Evolutionary conservation across 1,140 invertebrate species (phyloP).

Genomic region (Anastatus disparis): DNA sequence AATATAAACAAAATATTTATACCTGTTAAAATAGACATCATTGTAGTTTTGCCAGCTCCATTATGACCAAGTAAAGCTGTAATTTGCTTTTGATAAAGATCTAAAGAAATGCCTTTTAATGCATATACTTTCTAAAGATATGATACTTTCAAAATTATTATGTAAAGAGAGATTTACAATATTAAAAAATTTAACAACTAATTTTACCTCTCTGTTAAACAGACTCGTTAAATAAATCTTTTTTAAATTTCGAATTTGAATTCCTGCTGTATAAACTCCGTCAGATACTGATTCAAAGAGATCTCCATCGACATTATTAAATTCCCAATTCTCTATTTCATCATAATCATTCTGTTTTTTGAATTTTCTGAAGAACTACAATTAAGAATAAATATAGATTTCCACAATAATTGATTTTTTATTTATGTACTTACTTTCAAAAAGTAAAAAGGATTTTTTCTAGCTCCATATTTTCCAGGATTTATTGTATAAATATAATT

Average conservation of each 20-base stretch:
- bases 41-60: conserved; percentile 86
- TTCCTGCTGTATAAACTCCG: conserved; percentile 53
- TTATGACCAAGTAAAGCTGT: conserved; percentile 86
- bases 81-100: conserved; percentile 75
- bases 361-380: conserved; percentile 49
- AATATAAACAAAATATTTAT: conserved; percentile 36
- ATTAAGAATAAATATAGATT: background rate
- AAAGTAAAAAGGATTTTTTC: conserved; percentile 68
- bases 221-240: conserved; percentile 56
- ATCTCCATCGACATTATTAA: conserved; percentile 46
- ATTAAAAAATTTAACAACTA: background rate
- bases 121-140: conserved; percentile 54
- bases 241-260: conserved; percentile 61
- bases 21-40: conserved; percentile 79
- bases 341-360: conserved; percentile 55
- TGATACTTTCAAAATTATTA: too few species aligned
- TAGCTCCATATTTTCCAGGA: conserved; percentile 67
- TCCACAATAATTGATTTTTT: background rate
- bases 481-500: conserved; percentile 68
- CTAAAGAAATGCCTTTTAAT: conserved; percentile 68
- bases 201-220: conserved; percentile 53
- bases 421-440: conserved; percentile 61
- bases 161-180: conserved; percentile 6
- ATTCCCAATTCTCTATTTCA: conserved; percentile 48
- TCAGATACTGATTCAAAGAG: conserved; percentile 57